phyloP scores from a whole-genome alignment of 1,140 invertebrate species.

The Macrotrachela quadricornifera region DNA sequence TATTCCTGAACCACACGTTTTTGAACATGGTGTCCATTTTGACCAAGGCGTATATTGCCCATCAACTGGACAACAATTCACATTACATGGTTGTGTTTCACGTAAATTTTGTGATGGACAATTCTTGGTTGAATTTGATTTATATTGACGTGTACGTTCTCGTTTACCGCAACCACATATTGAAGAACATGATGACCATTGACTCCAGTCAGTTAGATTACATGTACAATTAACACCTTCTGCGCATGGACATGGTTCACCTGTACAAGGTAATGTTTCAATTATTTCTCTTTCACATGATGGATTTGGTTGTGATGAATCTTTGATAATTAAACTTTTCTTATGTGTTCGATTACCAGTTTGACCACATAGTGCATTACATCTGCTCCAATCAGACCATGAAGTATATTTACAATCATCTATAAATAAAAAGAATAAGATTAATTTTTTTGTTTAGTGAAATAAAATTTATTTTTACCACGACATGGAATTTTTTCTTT shows the following conservation, averaged over 20 bases:
- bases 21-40: constrained; percentile 2
- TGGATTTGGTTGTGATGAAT: background rate
- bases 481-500: background rate
- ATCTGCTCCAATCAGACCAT: constrained; percentile 9
- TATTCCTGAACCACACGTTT: background rate
- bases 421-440: background rate
- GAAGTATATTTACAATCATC: constrained; percentile 2
- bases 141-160: constrained; percentile 12
- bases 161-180: constrained; percentile 12
- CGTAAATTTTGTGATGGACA: too few species aligned
- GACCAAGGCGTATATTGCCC: background rate
- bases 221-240: background rate
- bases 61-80: background rate
- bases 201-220: constrained; percentile 13
- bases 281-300: background rate
- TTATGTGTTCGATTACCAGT: background rate
- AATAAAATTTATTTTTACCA: background rate
- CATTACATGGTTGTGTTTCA: background rate
- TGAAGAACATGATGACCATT: constrained; percentile 20
- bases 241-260: too few species aligned
- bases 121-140: too few species aligned
- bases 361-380: constrained; percentile 8
- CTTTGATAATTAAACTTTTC: background rate
- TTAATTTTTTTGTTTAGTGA: background rate
- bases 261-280: too few species aligned